Evolutionary conservation across 1,140 invertebrate genomes (phyloP).

Genomic region (Cyrtorhinus lividipennis): DNA sequence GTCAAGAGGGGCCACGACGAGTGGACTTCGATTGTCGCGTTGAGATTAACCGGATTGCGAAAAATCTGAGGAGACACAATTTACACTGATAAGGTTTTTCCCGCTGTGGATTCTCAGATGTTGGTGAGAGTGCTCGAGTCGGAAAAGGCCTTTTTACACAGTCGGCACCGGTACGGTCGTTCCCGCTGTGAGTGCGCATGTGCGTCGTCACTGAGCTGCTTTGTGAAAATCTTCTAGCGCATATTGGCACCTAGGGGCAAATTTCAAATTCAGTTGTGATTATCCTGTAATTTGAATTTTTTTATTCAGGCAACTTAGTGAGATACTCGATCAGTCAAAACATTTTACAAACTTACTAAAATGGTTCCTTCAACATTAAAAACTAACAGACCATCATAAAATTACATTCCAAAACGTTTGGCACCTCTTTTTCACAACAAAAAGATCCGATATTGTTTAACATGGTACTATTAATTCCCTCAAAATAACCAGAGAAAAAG

Average conservation of each 20-base stretch:
- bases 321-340: no score
- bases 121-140: conserved; percentile 86
- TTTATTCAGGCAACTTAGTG: no score
- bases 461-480: no score
- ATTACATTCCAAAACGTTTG: no score
- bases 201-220: conserved; percentile 88
- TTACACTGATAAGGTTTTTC: conserved; percentile 81
- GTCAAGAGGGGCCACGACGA: conserved; percentile 38
- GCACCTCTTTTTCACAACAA: no score
- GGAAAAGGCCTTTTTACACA: conserved; percentile 65
- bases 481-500: no score
- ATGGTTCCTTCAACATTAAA: no score
- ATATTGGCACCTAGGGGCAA: conserved; percentile 91
- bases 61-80: conserved; percentile 76
- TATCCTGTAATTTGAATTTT: no score
- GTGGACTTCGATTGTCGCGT: conserved; percentile 97
- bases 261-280: no score
- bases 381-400: no score
- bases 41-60: conserved; percentile 95
- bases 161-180: conserved; percentile 63
- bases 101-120: conserved; percentile 92
- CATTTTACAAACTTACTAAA: no score
- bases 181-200: conserved; percentile 79
- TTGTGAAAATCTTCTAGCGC: conserved; percentile 85
- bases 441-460: no score